phyloP scores from a whole-genome alignment of 1,140 invertebrate species.

The Hycleus cichorii region DNA sequence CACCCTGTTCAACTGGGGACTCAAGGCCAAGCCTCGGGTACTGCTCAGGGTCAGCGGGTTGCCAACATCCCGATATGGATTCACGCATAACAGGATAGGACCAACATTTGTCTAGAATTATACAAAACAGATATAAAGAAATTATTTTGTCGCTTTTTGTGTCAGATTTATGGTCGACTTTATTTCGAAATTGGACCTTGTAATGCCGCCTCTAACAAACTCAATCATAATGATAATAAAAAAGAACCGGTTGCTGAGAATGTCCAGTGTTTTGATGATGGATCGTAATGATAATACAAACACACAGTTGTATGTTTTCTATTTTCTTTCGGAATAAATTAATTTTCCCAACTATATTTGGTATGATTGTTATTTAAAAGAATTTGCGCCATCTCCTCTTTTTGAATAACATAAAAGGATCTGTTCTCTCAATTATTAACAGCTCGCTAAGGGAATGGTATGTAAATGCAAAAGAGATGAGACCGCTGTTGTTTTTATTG shows the following conservation, averaged over 20 bases:
- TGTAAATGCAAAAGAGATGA: constrained; percentile 16
- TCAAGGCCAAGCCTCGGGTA: constrained; percentile 59
- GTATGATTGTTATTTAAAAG: too few species aligned
- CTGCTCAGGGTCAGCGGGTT: constrained; percentile 83
- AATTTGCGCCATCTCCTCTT: too few species aligned
- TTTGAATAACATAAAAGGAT: neutral
- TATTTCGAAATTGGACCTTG: neutral
- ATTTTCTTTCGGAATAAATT: too few species aligned
- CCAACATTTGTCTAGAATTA: constrained; percentile 81
- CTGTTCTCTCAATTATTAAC: constrained; percentile 4
- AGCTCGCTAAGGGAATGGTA: constrained; percentile 15
- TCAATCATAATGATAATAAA: neutral
- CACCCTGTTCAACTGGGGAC: constrained; percentile 71
- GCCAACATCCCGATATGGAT: constrained; percentile 78
- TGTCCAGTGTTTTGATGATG: too few species aligned
- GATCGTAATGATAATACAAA: neutral
- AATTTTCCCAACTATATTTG: too few species aligned
- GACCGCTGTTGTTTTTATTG: constrained; percentile 12
- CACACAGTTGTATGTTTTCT: neutral
- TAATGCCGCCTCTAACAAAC: neutral
- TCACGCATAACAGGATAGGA: constrained; percentile 81
- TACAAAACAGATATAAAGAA: neutral
- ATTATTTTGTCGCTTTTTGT: too few species aligned
- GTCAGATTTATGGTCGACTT: neutral
- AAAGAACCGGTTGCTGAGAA: neutral